Base-by-base conservation (phyloP, 2,888 invertebrate species). In the Gastrophysa polygoni region DNA sequence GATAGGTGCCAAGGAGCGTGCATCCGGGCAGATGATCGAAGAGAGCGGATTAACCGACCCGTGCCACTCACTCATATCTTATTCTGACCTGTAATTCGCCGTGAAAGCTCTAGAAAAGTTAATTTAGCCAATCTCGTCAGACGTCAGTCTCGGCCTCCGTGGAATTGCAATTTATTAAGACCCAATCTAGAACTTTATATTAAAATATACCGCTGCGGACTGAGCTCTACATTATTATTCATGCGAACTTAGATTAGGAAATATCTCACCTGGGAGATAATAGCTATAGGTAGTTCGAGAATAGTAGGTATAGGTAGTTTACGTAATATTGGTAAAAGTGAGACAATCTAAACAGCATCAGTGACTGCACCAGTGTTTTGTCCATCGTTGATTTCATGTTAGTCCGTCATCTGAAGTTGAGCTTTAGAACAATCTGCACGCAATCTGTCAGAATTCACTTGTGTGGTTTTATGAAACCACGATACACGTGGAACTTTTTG, bases 51-150 rank as follows among this genome's bases (percentile, higher is more conserved):
- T 32, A 32, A 32, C 32, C 8, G 6, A 10, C 32, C 11, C 32
- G 32, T 32, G 32, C 32, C 32, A 32, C 32, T 32, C 11, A 32
- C n/a, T n/a, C n/a, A n/a, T 32, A 32, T 32, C 11, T 11, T 11
- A 32, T 32, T 32, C 32, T 32, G 11, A 32, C 32, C 7, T 32
- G 32, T 32, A 50, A 11, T 38, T 52, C 52, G 29, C 20, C 38
- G 38, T 14, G 54, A 49, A 60, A 60, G 28, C 59, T 60, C 54
- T 38, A 21, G 49, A 55, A 43, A 54, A 55, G 52, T 54, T 54
- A 60, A 60, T 54, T 60, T 49, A 43, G 38, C 59, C 55, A 48
- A 55, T 60, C 59, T 28, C 55, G 43, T 60, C 59, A 60, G 34
- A 60, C 29, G 55, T 55, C 55, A 38, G 24, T 21, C 32, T 6